Evolutionary conservation across 2,113 vertebrate species (phyloP).

Genomic region (Trachemys scripta): DNA sequence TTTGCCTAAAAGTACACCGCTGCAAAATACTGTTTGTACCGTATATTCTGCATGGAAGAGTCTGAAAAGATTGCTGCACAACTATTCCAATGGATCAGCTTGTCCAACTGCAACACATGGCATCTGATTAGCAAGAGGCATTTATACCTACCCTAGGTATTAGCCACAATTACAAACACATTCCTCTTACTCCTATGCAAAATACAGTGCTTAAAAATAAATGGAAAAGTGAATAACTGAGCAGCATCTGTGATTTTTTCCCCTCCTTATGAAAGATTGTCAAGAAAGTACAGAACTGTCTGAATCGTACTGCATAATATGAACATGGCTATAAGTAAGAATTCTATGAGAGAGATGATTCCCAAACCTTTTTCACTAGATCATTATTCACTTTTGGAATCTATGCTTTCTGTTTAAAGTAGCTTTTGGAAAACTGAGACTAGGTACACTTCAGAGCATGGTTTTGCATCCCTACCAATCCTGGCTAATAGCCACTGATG

Average conservation of each 20-base stretch:
- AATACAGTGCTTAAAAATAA: background rate
- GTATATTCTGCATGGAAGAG: background rate
- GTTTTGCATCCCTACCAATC: too few relatives aligned
- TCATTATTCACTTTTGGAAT: background rate
- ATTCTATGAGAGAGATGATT: accelerated
- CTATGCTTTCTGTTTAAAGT: background rate
- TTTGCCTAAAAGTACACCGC: background rate
- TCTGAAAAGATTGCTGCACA: background rate
- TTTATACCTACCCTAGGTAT: background rate
- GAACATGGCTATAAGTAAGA: background rate
- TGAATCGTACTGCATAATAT: background rate
- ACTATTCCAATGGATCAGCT: background rate
- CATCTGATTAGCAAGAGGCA: background rate
- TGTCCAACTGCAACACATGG: background rate
- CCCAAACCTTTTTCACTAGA: background rate
- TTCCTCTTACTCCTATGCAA: accelerated
- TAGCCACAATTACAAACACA: background rate
- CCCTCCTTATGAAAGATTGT: background rate
- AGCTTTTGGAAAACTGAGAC: too few relatives aligned
- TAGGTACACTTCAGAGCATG: too few relatives aligned
- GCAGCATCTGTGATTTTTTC: background rate
- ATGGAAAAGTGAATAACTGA: background rate
- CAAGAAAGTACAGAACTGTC: background rate
- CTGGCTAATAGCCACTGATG: too few relatives aligned
- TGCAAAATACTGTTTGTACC: background rate